Evolutionary conservation across 1,140 invertebrate genomes (phyloP).

Genomic region (Zaprionus camerounensis): DNA sequence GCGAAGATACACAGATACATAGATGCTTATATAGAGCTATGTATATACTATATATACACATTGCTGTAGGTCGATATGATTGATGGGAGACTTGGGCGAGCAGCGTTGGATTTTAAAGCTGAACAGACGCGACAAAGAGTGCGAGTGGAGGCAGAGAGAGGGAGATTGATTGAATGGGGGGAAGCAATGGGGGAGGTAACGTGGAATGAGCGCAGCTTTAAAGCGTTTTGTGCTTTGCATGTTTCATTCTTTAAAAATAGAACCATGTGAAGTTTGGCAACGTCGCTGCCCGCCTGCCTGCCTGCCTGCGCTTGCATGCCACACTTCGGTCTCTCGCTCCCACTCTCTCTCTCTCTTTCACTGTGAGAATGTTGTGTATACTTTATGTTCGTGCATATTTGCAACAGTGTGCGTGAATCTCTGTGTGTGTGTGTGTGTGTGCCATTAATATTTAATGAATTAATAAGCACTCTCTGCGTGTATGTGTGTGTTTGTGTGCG

Average conservation of each 20-base stretch:
- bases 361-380: neutral
- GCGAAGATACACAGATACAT: neutral
- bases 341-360: neutral
- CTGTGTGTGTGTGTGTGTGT: slow-evolving; percentile 1
- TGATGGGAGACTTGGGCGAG: slow-evolving; percentile 22
- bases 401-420: neutral
- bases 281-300: slow-evolving; percentile 11
- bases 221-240: slow-evolving; percentile 29
- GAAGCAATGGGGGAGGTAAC: neutral
- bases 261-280: slow-evolving; percentile 60
- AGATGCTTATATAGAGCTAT: slow-evolving; percentile 2
- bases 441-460: slow-evolving; percentile 77
- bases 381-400: neutral
- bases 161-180: too few relatives aligned
- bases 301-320: neutral
- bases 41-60: slow-evolving; percentile 6
- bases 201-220: slow-evolving; percentile 17
- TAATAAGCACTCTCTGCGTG: slow-evolving; percentile 52
- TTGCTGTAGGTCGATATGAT: slow-evolving; percentile 55
- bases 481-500: slow-evolving; percentile 29
- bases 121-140: slow-evolving; percentile 5
- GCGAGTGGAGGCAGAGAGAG: neutral
- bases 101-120: slow-evolving; percentile 41
- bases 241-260: slow-evolving; percentile 51
- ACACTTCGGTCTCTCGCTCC: neutral